phyloP scores from a whole-genome alignment of 2,797 vertebrate genomes.

The Neosalanx taihuensis region DNA sequence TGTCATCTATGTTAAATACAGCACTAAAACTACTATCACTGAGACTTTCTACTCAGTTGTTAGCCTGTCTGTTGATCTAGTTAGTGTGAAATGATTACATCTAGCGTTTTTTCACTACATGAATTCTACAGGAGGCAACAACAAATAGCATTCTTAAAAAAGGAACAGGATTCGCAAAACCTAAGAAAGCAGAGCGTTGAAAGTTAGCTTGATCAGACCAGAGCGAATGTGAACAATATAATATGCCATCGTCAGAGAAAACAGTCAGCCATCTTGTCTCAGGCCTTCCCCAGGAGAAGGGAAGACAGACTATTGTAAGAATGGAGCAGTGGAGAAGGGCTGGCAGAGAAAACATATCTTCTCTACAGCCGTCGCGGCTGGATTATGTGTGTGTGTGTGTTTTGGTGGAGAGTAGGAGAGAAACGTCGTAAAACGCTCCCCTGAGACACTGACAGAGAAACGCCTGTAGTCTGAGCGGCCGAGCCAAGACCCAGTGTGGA shows the following conservation, averaged over 20 bases:
- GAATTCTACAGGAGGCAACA: constrained; percentile 60
- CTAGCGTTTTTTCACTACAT: constrained; percentile 54
- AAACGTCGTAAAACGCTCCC: constrained; percentile 42
- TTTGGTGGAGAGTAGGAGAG: constrained; percentile 12
- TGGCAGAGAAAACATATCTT: constrained; percentile 30
- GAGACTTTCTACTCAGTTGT: constrained; percentile 54
- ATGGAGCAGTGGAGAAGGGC: constrained; percentile 39
- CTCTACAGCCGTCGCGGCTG: constrained; percentile 36
- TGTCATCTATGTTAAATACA: constrained; percentile 84
- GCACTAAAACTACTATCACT: constrained; percentile 77
- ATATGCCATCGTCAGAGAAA: constrained; percentile 42
- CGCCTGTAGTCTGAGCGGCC: constrained; percentile 50
- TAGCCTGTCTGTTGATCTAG: constrained; percentile 75
- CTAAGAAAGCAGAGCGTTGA: constrained; percentile 42
- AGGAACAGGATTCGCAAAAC: constrained; percentile 51
- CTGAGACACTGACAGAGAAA: constrained; percentile 46
- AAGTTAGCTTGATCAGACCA: constrained; percentile 36
- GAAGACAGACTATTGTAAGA: constrained; percentile 44
- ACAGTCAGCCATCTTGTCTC: constrained; percentile 42
- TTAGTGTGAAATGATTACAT: constrained; percentile 72
- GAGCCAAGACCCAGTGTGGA: constrained; percentile 67
- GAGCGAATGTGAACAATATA: constrained; percentile 46
- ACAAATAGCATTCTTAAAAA: constrained; percentile 59
- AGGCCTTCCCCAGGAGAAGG: constrained; percentile 32
- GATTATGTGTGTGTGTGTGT: constrained; percentile 25